phyloP scores from a whole-genome alignment of 2,797 vertebrate species.

The Nannoperca obscura region DNA sequence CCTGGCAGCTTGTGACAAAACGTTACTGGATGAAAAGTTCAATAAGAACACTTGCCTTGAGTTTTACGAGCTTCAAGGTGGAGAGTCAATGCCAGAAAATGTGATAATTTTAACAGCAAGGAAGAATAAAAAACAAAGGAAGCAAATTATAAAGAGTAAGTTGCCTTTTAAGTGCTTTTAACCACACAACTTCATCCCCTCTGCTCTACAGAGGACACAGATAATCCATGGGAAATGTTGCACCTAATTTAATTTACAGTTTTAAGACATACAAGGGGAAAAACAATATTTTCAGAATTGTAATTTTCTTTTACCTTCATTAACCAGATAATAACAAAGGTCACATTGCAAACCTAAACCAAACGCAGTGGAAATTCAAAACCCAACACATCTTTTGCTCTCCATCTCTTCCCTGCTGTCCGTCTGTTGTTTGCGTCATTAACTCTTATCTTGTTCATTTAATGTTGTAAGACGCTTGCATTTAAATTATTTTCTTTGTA shows the following conservation, averaged over 20 bases:
- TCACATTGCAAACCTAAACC: background rate
- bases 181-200: background rate
- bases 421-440: background rate
- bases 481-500: background rate
- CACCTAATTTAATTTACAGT: background rate
- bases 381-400: background rate
- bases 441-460: background rate
- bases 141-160: constrained; percentile 43
- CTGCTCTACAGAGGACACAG: background rate
- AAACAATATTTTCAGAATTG: background rate
- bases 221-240: background rate
- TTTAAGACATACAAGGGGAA: background rate
- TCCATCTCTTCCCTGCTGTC: background rate
- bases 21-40: background rate
- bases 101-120: constrained; percentile 21
- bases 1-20: constrained; percentile 61
- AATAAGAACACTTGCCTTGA: constrained; percentile 51
- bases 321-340: background rate
- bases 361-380: background rate
- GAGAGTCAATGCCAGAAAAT: constrained; percentile 14
- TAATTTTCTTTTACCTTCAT: background rate
- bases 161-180: background rate
- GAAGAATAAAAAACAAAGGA: accelerated
- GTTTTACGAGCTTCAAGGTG: constrained; percentile 63
- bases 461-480: background rate